Percentiles rank a stretch among this genome's conserved stretches.
phyloP scores from a whole-genome alignment of 2,888 invertebrate species.

The Saturnia japonica region DNA sequence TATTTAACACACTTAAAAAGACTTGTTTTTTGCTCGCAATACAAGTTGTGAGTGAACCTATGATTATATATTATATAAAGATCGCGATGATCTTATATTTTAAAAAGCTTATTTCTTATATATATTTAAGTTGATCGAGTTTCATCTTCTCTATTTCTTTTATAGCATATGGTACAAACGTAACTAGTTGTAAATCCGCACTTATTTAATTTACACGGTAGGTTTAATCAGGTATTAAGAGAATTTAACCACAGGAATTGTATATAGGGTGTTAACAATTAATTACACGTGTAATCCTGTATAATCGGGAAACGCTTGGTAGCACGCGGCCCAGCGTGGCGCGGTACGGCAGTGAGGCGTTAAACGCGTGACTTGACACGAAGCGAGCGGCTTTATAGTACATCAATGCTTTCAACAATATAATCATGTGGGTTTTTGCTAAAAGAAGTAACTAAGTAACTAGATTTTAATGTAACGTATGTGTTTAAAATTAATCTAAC shows the following conservation, averaged over 20 bases:
- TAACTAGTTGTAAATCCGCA: neutral
- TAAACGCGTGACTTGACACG: neutral
- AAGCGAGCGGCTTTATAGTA: neutral
- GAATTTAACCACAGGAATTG: constrained; percentile 10
- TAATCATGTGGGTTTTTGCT: neutral
- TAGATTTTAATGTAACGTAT: neutral
- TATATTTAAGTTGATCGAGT: no score
- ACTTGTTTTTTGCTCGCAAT: no score
- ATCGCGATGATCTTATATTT: no score
- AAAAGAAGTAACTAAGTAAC: neutral
- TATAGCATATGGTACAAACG: neutral
- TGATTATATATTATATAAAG: no score
- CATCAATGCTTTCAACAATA: neutral
- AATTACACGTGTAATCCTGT: constrained; percentile 39
- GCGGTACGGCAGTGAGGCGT: neutral
- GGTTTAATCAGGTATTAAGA: neutral
- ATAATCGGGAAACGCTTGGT: constrained; percentile 27
- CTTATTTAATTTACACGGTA: neutral
- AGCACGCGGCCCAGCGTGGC: no score
- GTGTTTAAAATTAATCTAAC: no score
- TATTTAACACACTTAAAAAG: no score
- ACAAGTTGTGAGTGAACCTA: no score
- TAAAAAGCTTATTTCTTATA: no score
- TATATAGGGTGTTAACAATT: constrained; percentile 29
- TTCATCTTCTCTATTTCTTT: neutral